A percentile compares a stretch with the other conserved stretches of the same genome.
Evolutionary conservation across 1,140 invertebrate genomes (phyloP).

Genomic region (Macrotrachela quadricornifera): DNA sequence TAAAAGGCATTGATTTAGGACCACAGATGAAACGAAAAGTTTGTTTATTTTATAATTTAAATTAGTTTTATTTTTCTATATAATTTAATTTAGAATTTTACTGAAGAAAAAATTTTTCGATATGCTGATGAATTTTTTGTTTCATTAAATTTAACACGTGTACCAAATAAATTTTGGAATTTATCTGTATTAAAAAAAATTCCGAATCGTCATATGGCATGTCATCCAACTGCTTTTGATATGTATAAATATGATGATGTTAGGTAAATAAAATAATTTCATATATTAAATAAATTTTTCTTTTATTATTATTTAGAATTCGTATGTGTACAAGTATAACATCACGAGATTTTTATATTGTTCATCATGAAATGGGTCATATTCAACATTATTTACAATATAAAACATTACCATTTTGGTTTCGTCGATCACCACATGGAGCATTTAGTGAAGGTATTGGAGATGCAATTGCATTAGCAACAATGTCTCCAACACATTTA

Average conservation of each 20-base stretch:
- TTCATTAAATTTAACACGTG: slow-evolving; percentile 54
- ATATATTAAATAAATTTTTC: background rate
- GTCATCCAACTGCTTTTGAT: slow-evolving; percentile 81
- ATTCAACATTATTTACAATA: slow-evolving; percentile 54
- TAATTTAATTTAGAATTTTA: slow-evolving; percentile 40
- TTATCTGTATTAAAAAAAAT: slow-evolving; percentile 35
- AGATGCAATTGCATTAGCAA: slow-evolving; percentile 60
- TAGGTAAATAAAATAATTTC: slow-evolving; percentile 42
- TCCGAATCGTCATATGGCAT: slow-evolving; percentile 41
- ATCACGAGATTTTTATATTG: slow-evolving; percentile 42
- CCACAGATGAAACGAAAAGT: slow-evolving; percentile 44
- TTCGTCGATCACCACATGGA: slow-evolving; percentile 47
- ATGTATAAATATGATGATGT: slow-evolving; percentile 63
- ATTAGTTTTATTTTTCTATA: slow-evolving; percentile 29
- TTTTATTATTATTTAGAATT: slow-evolving; percentile 14
- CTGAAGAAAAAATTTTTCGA: slow-evolving; percentile 41
- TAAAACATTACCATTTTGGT: slow-evolving; percentile 40
- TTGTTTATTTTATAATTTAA: slow-evolving; percentile 15
- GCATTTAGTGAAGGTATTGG: slow-evolving; percentile 75
- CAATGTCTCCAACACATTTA: slow-evolving; percentile 58
- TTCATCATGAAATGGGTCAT: slow-evolving; percentile 59
- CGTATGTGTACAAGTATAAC: slow-evolving; percentile 27
- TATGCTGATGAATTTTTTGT: slow-evolving; percentile 66
- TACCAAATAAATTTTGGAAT: slow-evolving; percentile 44
- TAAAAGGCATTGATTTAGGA: slow-evolving; percentile 48